Evolutionary conservation across 1,140 invertebrate genomes (phyloP), one percentile per base, ranked within the genome.

Genomic region (Limonius californicus): DNA sequence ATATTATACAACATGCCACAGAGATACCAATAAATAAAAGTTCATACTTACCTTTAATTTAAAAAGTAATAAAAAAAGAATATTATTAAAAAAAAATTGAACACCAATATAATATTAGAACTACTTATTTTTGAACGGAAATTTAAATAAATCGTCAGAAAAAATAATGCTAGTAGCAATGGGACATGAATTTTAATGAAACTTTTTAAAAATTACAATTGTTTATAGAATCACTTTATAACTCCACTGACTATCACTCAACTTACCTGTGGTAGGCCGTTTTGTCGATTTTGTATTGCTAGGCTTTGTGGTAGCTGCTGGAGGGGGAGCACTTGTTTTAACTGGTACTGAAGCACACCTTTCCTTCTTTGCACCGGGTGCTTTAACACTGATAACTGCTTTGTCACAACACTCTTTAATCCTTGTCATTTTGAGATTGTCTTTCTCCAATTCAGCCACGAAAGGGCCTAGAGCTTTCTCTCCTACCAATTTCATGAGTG

Each of bases 401-500:
- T 96, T 97, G 20, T 97, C 93, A 69, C 88, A 88, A 72, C 85
- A 92, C 76, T 99, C 97, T 77, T 97, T 95, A 14, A 99, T 95
- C 83, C 98, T 99, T 18, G 87, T 83, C 85, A 97, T 90, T 79
- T 99, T 99, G 2, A 97, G 76, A 39, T 88, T 86, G 74, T 94
- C 95, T 9, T 88, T 86, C 75, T 94, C 95, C 1, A 99, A 77
- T 75, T 98, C 95, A 3, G 84, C 83, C 14, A 98, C 80, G 71
- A 97, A 92, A 0, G 93, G 89, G 39, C 83, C 82, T 50, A 98
- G 88, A 12, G 87, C 83, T 78, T 96, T 97, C 72, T 99, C 97
- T 15, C 95, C 91, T 9, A 97, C 88, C 1, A 97, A 83, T 79
- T 97, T 98, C 81, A 95, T 90, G 1, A 93, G 86, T 0, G 93